Evolutionary conservation across 2,113 vertebrate species (phyloP), one percentile per base, ranked within the genome.

Genomic region (Pygoscelis antarcticus): DNA sequence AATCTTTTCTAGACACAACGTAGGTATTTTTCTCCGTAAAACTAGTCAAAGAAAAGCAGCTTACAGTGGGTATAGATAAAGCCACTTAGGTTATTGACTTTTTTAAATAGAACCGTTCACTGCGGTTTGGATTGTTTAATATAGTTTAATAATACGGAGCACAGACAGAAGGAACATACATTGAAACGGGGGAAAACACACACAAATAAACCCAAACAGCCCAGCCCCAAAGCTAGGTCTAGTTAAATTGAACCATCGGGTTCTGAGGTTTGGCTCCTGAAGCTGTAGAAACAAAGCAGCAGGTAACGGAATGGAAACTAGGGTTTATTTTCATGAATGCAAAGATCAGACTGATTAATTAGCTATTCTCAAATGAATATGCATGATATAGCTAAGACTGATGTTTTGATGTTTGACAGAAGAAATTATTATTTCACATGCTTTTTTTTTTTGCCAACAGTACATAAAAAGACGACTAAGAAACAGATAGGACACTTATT

Each of bases 51-150:
- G 68, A 70, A 95, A 89, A 93, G 70, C 38, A 89, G 79, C 58
- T 94, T 96, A 92, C 46, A 61, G 42, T 22, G 17, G 26, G 22
- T 72, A 19, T 44, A 93, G 92, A 91, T 74, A 96, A 96, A 96
- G 72, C 22, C 65, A 91, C 82, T 89, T 84, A 84, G 8, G 29
- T 81, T 83, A 85, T 8, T 71, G 76, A 64, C 51, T 91, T 90
- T 65, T 80, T 62, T 6, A 83, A 80, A 70, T 13, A 64, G 30
- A 93, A 85, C 60, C 8, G 87, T 68, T 87, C 92, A 32, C 38
- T 93, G 27, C 27, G 40, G 66, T 77, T 70, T 79, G 47, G 25
- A 89, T 71, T 61, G 6, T 54, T 94, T 84, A 72, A 79, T 42
- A 32, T 26, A 61, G 76, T 55, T 68, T 47, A 87, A 79, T 65